Conservation (phyloP, 2,113 vertebrate genomes). For the Pomatorhinus ruficollis region DNA sequence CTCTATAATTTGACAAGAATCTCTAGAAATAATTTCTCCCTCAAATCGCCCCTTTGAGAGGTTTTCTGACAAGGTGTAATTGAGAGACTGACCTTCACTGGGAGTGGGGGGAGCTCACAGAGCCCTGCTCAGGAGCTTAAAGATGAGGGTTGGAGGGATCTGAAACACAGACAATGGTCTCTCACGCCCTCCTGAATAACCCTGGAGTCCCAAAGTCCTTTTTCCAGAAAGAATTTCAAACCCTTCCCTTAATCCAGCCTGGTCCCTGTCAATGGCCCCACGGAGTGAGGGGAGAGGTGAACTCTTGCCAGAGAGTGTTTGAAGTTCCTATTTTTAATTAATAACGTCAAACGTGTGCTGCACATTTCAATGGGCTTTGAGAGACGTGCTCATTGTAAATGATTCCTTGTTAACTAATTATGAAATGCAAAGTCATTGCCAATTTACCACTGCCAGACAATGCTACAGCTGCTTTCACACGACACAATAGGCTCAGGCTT, state of each 20-base stretch:
- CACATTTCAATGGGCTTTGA: background rate
- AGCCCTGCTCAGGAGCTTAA: background rate
- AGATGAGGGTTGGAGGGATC: background rate
- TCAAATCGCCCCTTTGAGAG: background rate
- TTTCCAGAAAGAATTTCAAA: background rate
- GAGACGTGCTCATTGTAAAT: background rate
- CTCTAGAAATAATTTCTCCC: background rate
- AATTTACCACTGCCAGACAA: background rate
- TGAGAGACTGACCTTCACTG: background rate
- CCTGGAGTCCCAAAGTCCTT: background rate
- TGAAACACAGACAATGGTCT: fast-evolving
- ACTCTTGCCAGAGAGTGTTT: background rate
- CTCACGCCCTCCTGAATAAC: fast-evolving
- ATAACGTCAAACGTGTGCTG: background rate
- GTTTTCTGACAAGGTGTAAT: background rate
- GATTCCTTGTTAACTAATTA: constrained; percentile 3
- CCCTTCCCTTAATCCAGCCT: background rate
- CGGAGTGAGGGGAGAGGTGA: background rate
- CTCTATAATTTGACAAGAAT: background rate
- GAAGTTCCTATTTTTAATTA: background rate
- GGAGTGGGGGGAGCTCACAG: background rate
- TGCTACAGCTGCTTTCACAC: background rate
- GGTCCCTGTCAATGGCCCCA: background rate
- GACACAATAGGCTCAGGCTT: background rate
- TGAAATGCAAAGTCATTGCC: constrained; percentile 30